Evolutionary conservation across 2,113 vertebrate species (phyloP).

Genomic region (cattle (Bos taurus)): DNA sequence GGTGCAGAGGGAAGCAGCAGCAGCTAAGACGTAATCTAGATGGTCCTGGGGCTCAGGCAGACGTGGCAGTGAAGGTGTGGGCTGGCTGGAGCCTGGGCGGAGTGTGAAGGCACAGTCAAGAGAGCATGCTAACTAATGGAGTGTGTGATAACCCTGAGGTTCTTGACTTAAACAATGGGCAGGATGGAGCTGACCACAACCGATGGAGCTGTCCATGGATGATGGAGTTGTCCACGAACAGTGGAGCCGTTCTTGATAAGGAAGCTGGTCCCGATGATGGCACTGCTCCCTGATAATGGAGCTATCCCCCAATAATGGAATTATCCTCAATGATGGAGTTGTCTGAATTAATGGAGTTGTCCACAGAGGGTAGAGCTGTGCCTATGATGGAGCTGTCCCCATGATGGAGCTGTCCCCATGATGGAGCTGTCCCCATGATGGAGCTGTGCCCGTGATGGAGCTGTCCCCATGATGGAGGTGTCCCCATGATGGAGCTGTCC

Average conservation of each 20-base stretch:
- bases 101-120: fast-evolving
- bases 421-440: too few relatives aligned
- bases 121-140: neutral
- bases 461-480: too few relatives aligned
- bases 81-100: neutral
- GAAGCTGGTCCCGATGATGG: neutral
- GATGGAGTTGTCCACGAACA: too few relatives aligned
- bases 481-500: neutral
- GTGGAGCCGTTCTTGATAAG: neutral
- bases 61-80: neutral
- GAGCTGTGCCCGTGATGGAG: too few relatives aligned
- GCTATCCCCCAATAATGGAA: neutral
- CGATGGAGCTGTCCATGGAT: neutral
- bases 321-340: neutral
- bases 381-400: too few relatives aligned
- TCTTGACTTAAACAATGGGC: neutral
- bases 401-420: neutral
- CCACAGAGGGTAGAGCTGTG: neutral
- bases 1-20: neutral
- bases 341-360: neutral
- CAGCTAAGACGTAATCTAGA: fast-evolving
- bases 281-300: neutral
- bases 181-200: neutral
- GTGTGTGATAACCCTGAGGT: neutral
- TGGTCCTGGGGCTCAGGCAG: neutral